Conservation (phyloP, 2,113 vertebrate species). For the Peromyscus maniculatus region DNA sequence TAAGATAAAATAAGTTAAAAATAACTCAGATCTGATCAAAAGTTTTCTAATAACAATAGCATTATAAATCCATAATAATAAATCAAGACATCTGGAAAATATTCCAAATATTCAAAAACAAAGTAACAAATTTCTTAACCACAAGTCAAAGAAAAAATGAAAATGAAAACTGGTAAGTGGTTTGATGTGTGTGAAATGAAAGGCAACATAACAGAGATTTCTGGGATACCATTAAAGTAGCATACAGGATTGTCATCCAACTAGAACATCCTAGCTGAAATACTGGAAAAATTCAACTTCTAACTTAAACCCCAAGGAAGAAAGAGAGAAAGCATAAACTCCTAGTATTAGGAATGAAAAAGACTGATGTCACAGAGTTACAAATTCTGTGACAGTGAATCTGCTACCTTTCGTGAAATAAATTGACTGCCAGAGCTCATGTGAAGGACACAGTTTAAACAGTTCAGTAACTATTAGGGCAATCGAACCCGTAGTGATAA, state of each 20-base stretch:
- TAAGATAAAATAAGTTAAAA: neutral
- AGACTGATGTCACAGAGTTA: neutral
- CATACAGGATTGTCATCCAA: neutral
- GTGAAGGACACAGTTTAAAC: neutral
- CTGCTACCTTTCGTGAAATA: neutral
- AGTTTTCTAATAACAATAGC: neutral
- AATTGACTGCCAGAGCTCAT: neutral
- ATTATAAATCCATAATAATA: constrained; percentile 9
- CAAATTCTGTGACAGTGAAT: neutral
- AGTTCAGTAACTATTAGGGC: neutral
- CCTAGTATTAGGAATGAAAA: neutral
- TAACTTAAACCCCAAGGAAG: neutral
- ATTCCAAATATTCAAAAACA: neutral
- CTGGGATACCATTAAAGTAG: neutral
- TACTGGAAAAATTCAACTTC: neutral
- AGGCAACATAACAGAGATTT: neutral
- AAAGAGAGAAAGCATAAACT: neutral
- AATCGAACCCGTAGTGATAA: neutral
- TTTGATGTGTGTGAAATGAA: neutral
- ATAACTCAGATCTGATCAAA: neutral
- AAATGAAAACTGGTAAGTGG: neutral
- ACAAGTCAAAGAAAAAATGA: neutral
- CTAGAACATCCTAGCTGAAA: neutral
- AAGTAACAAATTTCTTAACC: neutral
- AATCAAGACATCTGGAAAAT: neutral